phyloP scores from a whole-genome alignment of 2,113 vertebrate genomes.

The Syngnathus floridae region DNA sequence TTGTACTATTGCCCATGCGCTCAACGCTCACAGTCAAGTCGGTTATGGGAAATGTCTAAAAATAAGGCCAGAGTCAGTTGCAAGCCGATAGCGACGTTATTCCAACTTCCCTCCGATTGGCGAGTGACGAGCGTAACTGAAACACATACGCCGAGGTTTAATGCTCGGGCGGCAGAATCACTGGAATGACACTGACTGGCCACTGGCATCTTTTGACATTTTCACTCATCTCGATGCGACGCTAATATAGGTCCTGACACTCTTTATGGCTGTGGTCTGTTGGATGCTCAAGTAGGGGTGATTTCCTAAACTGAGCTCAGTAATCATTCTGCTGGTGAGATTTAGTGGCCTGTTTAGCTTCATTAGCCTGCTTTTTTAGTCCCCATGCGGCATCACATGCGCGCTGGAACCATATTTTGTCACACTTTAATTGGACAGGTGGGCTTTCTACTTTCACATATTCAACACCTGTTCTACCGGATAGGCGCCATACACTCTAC shows the following conservation, averaged over 20 bases:
- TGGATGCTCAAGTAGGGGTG: constrained; percentile 24
- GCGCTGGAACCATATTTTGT: constrained; percentile 20
- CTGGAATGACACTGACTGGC: constrained; percentile 6
- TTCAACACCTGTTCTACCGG: background rate
- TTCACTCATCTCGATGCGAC: constrained; percentile 9
- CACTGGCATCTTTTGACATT: constrained; percentile 20
- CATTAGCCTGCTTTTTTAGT: constrained; percentile 48
- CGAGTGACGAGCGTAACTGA: constrained; percentile 8
- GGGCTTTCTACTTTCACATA: background rate
- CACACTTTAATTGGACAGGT: background rate
- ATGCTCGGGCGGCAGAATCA: constrained; percentile 1
- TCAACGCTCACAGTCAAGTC: background rate
- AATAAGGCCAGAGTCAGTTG: background rate
- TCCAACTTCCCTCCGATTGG: background rate
- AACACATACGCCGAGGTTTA: constrained; percentile 4
- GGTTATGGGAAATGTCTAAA: constrained; percentile 1
- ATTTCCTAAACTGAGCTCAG: constrained; percentile 48
- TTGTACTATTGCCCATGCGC: no score
- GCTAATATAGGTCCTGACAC: constrained; percentile 15
- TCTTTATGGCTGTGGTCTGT: constrained; percentile 11
- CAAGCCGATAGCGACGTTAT: background rate
- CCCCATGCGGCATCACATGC: constrained; percentile 23
- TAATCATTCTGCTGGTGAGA: constrained; percentile 50
- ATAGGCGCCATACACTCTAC: background rate
- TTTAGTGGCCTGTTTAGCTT: constrained; percentile 45